Evolutionary conservation across 2,888 invertebrate species (phyloP).

Genomic region (Rhogogaster chlorosoma): DNA sequence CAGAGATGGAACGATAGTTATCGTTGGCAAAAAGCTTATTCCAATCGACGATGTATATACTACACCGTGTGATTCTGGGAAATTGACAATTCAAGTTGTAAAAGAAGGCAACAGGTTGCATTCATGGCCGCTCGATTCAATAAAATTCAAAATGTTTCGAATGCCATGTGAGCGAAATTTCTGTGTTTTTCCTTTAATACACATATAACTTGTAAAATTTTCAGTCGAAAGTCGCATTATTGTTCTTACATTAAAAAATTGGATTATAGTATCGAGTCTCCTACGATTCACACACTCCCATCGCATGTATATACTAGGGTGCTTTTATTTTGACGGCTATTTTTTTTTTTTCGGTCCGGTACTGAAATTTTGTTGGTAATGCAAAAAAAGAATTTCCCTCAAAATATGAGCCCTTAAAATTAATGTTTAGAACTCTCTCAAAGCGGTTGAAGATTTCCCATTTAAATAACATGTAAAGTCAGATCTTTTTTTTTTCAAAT

Average conservation of each 20-base stretch:
- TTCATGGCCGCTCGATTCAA: neutral
- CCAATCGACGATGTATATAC: slow-evolving; percentile 4
- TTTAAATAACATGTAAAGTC: too few relatives aligned
- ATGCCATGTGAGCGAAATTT: neutral
- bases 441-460: too few relatives aligned
- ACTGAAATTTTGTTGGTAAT: too few relatives aligned
- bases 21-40: slow-evolving; percentile 16
- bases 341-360: too few relatives aligned
- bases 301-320: too few relatives aligned
- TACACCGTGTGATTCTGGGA: neutral
- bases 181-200: neutral
- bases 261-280: neutral
- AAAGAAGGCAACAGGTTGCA: neutral
- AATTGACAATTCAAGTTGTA: slow-evolving; percentile 13
- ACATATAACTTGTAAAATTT: slow-evolving; percentile 4
- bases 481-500: too few relatives aligned
- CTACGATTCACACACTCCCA: neutral
- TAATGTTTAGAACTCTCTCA: too few relatives aligned
- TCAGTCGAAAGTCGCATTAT: neutral
- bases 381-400: too few relatives aligned
- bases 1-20: neutral
- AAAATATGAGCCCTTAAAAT: too few relatives aligned
- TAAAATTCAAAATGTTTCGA: neutral
- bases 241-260: neutral
- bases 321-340: too few relatives aligned